A percentile compares a stretch with the other conserved stretches of the same genome.
Conservation (phyloP, 2,888 invertebrate species). For the Cataglyphis cursor region DNA sequence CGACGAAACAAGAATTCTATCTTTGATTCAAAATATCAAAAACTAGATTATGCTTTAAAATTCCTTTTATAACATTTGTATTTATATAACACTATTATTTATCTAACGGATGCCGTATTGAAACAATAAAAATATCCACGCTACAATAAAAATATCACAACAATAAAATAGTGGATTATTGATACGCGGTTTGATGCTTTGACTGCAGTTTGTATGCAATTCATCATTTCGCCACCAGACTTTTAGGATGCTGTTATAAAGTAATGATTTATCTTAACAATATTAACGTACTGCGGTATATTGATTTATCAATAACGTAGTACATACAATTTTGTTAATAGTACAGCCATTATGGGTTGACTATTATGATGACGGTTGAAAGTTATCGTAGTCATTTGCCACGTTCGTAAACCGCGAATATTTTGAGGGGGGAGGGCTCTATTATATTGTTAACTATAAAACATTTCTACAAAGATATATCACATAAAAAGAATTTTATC, state of each 20-base stretch:
- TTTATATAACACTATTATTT: not conserved
- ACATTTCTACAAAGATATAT: not conserved
- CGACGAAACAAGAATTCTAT: not conserved
- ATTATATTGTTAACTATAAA: conserved; percentile 12
- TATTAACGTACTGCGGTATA: conserved; percentile 24
- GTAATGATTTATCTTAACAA: not conserved
- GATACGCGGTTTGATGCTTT: not conserved
- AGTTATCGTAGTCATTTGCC: conserved; percentile 3
- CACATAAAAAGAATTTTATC: not conserved
- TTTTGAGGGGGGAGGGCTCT: not conserved
- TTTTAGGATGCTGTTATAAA: conserved; percentile 11
- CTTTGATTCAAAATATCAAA: not conserved
- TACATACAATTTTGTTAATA: conserved; percentile 39
- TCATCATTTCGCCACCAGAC: conserved; percentile 20
- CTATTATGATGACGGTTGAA: conserved; percentile 19
- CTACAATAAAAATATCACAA: no score
- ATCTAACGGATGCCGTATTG: not conserved
- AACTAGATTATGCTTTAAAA: not conserved
- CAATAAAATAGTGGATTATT: not conserved
- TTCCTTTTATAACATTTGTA: not conserved
- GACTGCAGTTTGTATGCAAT: conserved; percentile 14
- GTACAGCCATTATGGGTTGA: not conserved
- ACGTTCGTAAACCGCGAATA: not conserved
- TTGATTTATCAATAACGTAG: conserved; percentile 37
- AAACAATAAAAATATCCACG: conserved; percentile 5